Evolutionary conservation across 2,888 invertebrate genomes (phyloP).

Genomic region (Phlogophora meticulosa): DNA sequence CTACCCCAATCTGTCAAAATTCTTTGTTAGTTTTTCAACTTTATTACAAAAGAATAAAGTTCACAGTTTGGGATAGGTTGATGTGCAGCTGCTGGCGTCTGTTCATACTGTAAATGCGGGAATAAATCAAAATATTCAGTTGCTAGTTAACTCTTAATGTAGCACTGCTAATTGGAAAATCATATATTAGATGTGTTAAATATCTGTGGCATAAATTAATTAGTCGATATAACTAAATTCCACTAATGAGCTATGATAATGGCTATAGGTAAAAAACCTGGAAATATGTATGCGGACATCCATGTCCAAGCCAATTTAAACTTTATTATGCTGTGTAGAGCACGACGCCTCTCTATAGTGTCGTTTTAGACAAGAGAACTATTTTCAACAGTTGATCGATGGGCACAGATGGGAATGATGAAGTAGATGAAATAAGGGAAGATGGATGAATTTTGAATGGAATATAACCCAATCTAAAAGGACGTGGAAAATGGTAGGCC

Average conservation of each 20-base stretch:
- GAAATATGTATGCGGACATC: constrained; percentile 11
- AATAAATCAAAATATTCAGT: background rate
- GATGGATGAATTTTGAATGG: constrained; percentile 13
- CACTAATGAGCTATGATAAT: background rate
- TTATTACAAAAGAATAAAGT: too few relatives aligned
- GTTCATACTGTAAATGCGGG: background rate
- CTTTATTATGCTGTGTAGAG: constrained; percentile 22
- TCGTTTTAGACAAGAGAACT: background rate
- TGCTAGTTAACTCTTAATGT: background rate
- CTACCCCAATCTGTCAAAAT: too few relatives aligned
- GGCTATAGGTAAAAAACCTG: background rate
- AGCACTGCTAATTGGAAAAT: background rate
- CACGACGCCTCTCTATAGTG: background rate
- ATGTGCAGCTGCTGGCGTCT: too few relatives aligned
- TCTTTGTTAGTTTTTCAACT: too few relatives aligned
- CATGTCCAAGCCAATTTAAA: constrained; percentile 4
- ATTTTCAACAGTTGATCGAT: constrained; percentile 27
- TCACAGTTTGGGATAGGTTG: too few relatives aligned
- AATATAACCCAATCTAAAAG: constrained; percentile 1
- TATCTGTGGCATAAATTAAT: background rate
- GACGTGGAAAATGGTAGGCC: too few relatives aligned
- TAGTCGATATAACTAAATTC: background rate
- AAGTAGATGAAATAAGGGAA: background rate
- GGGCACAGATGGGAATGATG: constrained; percentile 5
- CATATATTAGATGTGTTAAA: too few relatives aligned